Base-by-base conservation (phyloP, 2,888 invertebrate species). In the Diabrotica balteata region DNA sequence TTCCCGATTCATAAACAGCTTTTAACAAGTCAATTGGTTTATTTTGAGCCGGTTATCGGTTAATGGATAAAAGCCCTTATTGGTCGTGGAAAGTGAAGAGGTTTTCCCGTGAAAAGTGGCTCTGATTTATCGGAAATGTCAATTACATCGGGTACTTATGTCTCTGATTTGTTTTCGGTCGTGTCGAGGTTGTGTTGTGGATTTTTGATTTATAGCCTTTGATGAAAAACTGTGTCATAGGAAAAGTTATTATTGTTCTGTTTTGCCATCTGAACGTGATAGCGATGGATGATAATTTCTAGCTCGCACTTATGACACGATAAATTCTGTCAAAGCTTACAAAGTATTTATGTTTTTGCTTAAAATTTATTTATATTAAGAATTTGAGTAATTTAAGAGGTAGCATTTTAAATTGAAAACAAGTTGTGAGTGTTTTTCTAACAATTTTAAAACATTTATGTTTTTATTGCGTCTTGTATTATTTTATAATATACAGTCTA, bases 1-100 rank as follows among this genome's bases (percentile, higher is more conserved):
- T 75, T 71, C 75, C 79, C 79, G 78, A 80, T 80, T 79, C 80
- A 80, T 80, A 80, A 80, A 80, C 80, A 79, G 77, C 73, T 76
- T 80, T 80, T 80, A 80, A 80, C 80, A 76, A 79, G 80, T 79
- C 79, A 79, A 80, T 80, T 77, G 80, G 77, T 77, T 76, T 78
- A 77, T 79, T 79, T 77, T 73, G 71, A 69, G 73, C 73, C 67
- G 72, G 71, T 70, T 73, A 74, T 74, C 64, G 74, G 72, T 59
- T 62, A 66, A 58, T 60, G 63, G 47, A 70, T 63, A 65, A 60
- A 59, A 44, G 60, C 17, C 70, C 66, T 51, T 66, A 67, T 59
- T 17, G 57, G 59, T 42, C 32, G 51, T 49, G 57, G 59, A 47
- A 54, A 47, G 59, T 66, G 50, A 69, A 66, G 71, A 59, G 68